Percentiles rank a stretch among this genome's conserved stretches.
Evolutionary conservation across 2,113 vertebrate genomes (phyloP).

Genomic region (Procavia capensis): DNA sequence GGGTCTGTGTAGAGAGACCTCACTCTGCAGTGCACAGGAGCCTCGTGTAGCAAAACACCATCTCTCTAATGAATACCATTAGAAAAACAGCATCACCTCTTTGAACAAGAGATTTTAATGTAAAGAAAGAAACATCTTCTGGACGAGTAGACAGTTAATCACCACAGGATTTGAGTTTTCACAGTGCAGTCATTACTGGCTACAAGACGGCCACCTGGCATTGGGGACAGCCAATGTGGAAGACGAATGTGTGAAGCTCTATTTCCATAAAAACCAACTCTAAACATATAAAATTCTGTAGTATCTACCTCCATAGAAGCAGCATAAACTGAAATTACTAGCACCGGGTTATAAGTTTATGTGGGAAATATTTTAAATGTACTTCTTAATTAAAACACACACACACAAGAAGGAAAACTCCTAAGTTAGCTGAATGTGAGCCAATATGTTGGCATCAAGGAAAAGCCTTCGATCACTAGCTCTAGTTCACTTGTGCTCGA

Average conservation of each 20-base stretch:
- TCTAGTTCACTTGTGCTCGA: not conserved
- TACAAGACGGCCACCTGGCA: not conserved
- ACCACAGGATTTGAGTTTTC: not conserved
- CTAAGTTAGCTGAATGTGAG: slow-evolving; percentile 46
- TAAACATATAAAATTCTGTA: not conserved
- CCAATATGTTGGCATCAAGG: not conserved
- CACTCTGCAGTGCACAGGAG: slow-evolving; percentile 64
- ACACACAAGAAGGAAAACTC: slow-evolving; percentile 76
- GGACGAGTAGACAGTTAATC: not conserved
- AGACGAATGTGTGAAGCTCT: not conserved
- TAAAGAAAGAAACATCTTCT: slow-evolving; percentile 77
- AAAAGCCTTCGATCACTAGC: not conserved
- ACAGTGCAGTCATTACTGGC: not conserved
- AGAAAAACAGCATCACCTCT: slow-evolving; percentile 67
- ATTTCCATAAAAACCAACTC: not conserved
- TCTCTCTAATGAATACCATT: slow-evolving; percentile 74
- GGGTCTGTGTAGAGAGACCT: slow-evolving; percentile 79
- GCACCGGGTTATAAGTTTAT: slow-evolving; percentile 63
- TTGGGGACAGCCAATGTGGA: slow-evolving; percentile 33
- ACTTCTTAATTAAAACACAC: slow-evolving; percentile 83
- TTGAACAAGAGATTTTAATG: slow-evolving; percentile 54
- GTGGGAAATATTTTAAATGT: slow-evolving; percentile 71
- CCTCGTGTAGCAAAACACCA: slow-evolving; percentile 71
- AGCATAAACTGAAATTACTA: slow-evolving; percentile 65
- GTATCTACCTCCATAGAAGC: not conserved